Percentiles rank a stretch among this genome's conserved stretches.
These are phyloP conservation scores for Diorhabda elongata DNA, from an alignment of 1,140 invertebrate species.

Conservation along the genomic window DNA sequence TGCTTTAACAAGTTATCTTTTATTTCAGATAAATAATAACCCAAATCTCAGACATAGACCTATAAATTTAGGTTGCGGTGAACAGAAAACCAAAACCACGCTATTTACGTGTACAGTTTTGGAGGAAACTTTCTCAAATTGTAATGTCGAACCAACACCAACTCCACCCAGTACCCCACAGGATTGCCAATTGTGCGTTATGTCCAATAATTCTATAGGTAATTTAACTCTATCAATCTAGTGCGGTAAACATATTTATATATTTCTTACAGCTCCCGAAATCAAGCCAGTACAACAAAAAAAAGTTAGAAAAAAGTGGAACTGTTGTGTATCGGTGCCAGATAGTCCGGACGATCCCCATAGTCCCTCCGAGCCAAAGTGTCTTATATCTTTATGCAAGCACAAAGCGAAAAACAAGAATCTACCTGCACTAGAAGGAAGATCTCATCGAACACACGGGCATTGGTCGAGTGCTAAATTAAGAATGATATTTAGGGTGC, in stretches of 20 bases:
- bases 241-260: conserved; percentile 6
- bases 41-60: conserved; percentile 34
- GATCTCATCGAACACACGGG: conserved; percentile 39
- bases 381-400: conserved; percentile 43
- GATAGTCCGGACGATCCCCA: conserved; percentile 53
- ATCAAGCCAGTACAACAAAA: conserved; percentile 24
- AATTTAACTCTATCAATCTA: conserved; percentile 5
- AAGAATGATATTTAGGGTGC: conserved; percentile 43
- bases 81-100: conserved; percentile 42
- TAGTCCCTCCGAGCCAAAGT: conserved; percentile 39
- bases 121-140: conserved; percentile 42
- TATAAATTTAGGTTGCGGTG: conserved; percentile 42
- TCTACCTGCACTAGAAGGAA: conserved; percentile 31
- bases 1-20: not conserved
- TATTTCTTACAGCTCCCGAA: conserved; percentile 20
- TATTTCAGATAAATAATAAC: conserved; percentile 11
- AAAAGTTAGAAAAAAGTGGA: conserved; percentile 49
- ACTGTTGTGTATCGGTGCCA: conserved; percentile 53
- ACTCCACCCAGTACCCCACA: conserved; percentile 46
- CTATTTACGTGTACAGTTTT: conserved; percentile 46
- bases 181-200: conserved; percentile 45
- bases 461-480: conserved; percentile 48
- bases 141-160: conserved; percentile 40
- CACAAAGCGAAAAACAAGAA: conserved; percentile 41
- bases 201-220: conserved; percentile 32